Percentiles rank a stretch among this genome's conserved stretches.
These are phyloP conservation scores for Merodon equestris DNA, from an alignment of 2,888 invertebrate genomes.

Conservation along the genomic window DNA sequence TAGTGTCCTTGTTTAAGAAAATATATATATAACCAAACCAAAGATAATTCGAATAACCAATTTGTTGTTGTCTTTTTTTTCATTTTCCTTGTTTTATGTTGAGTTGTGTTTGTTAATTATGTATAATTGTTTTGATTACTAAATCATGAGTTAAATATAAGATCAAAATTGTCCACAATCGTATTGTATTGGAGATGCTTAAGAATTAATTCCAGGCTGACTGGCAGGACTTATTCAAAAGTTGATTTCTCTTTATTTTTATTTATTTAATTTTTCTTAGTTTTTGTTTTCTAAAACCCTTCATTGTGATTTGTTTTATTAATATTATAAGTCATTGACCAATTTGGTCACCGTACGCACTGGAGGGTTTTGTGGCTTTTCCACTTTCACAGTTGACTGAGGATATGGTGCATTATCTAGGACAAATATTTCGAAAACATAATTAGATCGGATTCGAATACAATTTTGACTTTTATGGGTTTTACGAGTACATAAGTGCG, in stretches of 20 bases:
- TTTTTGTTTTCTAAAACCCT: constrained; percentile 6
- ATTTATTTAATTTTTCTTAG: constrained; percentile 1
- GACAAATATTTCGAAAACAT: neutral
- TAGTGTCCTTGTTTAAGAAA: constrained; percentile 27
- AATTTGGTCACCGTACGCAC: neutral
- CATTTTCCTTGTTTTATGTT: constrained; percentile 21
- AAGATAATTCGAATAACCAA: constrained; percentile 67
- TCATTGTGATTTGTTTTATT: too few species aligned
- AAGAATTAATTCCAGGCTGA: too few species aligned
- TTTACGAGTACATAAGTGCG: constrained; percentile 13
- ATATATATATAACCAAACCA: constrained; percentile 52
- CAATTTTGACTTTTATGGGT: neutral
- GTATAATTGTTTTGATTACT: constrained; percentile 33
- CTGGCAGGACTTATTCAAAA: too few species aligned
- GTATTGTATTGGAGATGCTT: too few species aligned
- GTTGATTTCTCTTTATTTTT: too few species aligned
- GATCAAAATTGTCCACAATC: too few species aligned
- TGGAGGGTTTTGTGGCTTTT: neutral
- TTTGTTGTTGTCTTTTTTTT: constrained; percentile 27
- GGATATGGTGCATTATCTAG: too few species aligned
- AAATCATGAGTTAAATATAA: constrained; percentile 1
- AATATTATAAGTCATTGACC: too few species aligned
- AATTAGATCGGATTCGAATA: constrained; percentile 3
- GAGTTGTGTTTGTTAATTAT: constrained; percentile 13
- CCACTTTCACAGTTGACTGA: neutral